Evolutionary conservation across 1,140 invertebrate species (phyloP).

Genomic region (Drosophila ercepeae): DNA sequence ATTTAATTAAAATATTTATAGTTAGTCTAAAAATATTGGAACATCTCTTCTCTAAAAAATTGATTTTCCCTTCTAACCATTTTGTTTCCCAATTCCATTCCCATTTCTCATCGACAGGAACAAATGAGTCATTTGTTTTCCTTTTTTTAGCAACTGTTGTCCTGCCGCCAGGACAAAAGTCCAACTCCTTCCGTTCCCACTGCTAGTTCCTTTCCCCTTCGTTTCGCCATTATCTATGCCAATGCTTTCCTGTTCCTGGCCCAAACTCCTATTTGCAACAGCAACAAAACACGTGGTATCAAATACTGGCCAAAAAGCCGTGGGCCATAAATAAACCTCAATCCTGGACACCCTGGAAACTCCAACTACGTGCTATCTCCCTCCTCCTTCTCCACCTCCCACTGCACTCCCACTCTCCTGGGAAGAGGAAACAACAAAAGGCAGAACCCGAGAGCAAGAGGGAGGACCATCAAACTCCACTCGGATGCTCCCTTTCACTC

Average conservation of each 20-base stretch:
- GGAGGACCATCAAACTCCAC: slow-evolving; percentile 21
- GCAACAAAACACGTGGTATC: slow-evolving; percentile 71
- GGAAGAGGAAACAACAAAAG: slow-evolving; percentile 51
- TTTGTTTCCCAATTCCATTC: slow-evolving; percentile 27
- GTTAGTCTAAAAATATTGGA: no score
- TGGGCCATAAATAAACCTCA: slow-evolving; percentile 80
- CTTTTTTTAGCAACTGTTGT: slow-evolving; percentile 23
- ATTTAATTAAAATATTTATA: no score
- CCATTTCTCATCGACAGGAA: slow-evolving; percentile 32
- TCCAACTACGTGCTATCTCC: slow-evolving; percentile 9
- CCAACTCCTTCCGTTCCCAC: background rate
- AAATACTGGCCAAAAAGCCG: slow-evolving; percentile 67
- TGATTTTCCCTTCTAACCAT: slow-evolving; percentile 38
- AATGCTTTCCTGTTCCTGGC: slow-evolving; percentile 57
- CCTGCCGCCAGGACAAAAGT: slow-evolving; percentile 16
- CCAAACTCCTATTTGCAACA: slow-evolving; percentile 33
- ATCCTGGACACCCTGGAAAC: slow-evolving; percentile 67
- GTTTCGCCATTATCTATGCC: slow-evolving; percentile 70
- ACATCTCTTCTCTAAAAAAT: slow-evolving; percentile 10
- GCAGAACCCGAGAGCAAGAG: slow-evolving; percentile 1
- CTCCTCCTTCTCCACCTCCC: background rate
- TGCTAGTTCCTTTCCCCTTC: background rate
- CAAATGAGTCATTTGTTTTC: slow-evolving; percentile 60
- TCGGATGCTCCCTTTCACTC: slow-evolving; percentile 19
- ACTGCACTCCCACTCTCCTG: slow-evolving; percentile 16